phyloP scores from a whole-genome alignment of 2,113 vertebrate species.

The Sturnira hondurensis region DNA sequence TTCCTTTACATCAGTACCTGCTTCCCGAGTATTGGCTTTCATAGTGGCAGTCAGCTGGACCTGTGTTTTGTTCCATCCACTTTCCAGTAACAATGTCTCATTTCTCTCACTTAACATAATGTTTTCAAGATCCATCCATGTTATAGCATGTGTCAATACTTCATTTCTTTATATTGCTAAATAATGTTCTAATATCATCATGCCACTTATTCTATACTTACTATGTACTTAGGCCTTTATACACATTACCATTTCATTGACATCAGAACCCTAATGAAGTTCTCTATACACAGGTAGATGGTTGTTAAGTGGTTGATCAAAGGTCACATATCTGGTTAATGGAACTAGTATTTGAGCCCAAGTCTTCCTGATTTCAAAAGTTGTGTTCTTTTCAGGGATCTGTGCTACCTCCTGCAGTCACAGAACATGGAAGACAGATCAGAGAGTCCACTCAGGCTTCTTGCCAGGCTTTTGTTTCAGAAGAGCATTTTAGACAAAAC shows the following conservation, averaged over 20 bases:
- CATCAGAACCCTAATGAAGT: background rate
- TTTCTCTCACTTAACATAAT: background rate
- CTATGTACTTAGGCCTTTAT: background rate
- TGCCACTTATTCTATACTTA: background rate
- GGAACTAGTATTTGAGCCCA: background rate
- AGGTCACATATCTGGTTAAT: background rate
- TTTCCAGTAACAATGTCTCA: background rate
- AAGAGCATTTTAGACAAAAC: background rate
- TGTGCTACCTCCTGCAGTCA: background rate
- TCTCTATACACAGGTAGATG: background rate
- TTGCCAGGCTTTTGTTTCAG: background rate
- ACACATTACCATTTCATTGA: background rate
- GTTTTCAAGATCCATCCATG: too few relatives aligned
- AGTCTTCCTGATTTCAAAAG: background rate
- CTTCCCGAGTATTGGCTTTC: too few relatives aligned
- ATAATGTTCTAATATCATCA: background rate
- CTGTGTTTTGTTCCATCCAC: too few relatives aligned
- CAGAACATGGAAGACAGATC: background rate
- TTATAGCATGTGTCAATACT: too few relatives aligned
- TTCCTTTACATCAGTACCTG: too few relatives aligned
- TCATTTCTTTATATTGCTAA: too few relatives aligned
- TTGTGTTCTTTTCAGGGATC: background rate
- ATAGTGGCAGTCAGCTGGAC: too few relatives aligned
- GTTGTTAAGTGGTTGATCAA: background rate
- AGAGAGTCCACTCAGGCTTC: background rate